Evolutionary conservation across 2,113 vertebrate species (phyloP).

Genomic region (Drymodes brunneopygia): DNA sequence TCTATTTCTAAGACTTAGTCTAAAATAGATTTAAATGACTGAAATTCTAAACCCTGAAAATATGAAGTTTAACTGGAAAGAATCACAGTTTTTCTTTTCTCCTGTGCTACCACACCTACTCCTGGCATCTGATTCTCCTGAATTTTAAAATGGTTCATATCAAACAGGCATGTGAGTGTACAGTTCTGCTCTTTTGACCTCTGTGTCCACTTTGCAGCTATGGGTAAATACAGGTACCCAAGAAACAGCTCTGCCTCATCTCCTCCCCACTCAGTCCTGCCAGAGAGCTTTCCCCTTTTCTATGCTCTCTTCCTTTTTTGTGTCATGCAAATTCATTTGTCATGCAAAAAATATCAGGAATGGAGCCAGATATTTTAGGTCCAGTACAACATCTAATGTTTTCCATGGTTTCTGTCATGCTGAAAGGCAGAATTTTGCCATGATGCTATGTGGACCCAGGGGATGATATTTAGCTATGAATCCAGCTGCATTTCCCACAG

Average conservation of each 20-base stretch:
- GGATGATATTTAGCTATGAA: not conserved
- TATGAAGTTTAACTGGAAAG: not conserved
- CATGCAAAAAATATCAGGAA: not conserved
- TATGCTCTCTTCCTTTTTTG: not conserved
- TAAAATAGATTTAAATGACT: not conserved
- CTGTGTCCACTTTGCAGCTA: not conserved
- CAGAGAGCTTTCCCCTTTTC: not conserved
- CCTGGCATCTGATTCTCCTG: not conserved
- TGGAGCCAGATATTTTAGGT: not conserved
- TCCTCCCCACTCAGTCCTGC: not conserved
- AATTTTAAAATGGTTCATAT: not conserved
- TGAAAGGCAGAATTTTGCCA: not conserved
- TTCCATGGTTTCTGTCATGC: not conserved
- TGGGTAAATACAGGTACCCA: not conserved
- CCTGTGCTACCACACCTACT: not conserved
- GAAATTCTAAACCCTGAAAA: conserved; percentile 7
- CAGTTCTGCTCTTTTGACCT: not conserved
- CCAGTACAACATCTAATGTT: not conserved
- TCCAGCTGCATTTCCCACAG: not conserved
- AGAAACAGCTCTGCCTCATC: not conserved
- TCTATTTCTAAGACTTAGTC: not conserved
- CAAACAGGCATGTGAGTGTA: not conserved
- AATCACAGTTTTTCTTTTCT: not conserved
- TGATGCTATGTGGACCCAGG: not conserved
- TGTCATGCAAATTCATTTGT: not conserved